phyloP scores from a whole-genome alignment of 2,113 vertebrate species.

The Gnathonemus longibarbis region DNA sequence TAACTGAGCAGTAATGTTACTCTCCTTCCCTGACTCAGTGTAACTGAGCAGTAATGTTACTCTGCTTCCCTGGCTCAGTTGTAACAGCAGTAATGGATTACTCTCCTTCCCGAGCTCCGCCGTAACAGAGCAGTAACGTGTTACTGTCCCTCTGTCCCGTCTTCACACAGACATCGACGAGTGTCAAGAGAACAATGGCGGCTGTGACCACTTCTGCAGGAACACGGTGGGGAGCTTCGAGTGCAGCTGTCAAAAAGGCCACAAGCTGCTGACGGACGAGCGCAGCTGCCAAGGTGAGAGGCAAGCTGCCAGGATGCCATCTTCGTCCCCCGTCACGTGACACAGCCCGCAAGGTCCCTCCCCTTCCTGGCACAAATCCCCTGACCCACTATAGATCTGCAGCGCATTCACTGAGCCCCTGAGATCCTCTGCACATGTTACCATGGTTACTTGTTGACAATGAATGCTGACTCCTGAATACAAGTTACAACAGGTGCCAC shows the following conservation, averaged over 20 bases:
- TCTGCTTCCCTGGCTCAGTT: not conserved
- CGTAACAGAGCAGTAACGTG: not conserved
- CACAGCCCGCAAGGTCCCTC: not conserved
- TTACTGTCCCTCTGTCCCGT: not conserved
- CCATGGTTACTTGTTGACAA: slow-evolving; percentile 1
- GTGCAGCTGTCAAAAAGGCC: slow-evolving; percentile 91
- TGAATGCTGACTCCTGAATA: slow-evolving; percentile 37
- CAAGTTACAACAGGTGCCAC: slow-evolving; percentile 41
- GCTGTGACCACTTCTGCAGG: slow-evolving; percentile 89
- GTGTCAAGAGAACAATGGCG: slow-evolving; percentile 84
- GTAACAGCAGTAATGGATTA: not conserved
- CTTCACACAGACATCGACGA: slow-evolving; percentile 80
- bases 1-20: too few relatives aligned
- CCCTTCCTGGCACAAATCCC: not conserved
- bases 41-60: not conserved
- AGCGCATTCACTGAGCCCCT: not conserved
- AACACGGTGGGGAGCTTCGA: slow-evolving; percentile 98
- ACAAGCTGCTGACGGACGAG: slow-evolving; percentile 92
- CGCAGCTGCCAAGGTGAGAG: slow-evolving; percentile 87
- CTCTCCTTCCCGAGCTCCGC: not conserved
- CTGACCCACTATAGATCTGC: not conserved
- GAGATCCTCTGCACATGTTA: not conserved
- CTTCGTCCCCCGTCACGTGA: not conserved
- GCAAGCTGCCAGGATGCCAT: not conserved
- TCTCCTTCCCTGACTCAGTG: too few relatives aligned